Base-by-base conservation (phyloP, 2,888 invertebrate species). In the Cerceris ruficornis region DNA sequence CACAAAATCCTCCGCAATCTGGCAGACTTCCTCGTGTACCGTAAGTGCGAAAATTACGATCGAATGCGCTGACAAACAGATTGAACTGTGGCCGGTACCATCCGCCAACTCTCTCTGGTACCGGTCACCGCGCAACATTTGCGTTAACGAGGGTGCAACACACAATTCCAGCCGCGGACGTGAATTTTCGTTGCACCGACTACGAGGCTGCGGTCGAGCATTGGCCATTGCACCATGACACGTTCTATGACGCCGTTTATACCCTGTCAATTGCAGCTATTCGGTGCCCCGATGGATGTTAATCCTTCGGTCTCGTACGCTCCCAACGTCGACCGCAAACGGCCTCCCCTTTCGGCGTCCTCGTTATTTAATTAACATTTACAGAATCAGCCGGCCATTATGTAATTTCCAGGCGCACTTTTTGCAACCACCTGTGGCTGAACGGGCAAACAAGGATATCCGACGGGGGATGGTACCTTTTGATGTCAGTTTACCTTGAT, bases 361-460 rank as follows among this genome's bases (percentile, higher is more conserved):
- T 28, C 28, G 1, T 14, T n/a, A 39, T 68, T 68, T 15, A 13
- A 57, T 69, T 69, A 64, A 42, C 58, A 50, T 50, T 50, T 50
- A 0, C n/a, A 13, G 6, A 11, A 7, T 50, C 50, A n/a, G 1
- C 11, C 9, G 11, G n/a, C 13, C 9, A 50, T 17, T 11, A 17
- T 17, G 6, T 55, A 17, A 28, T 17, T 7, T 7, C 7, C 7
- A 28, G 17, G 4, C 7, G 55, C 28, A 28, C 8, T 55, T 76
- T 78, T 71, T 65, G 50, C 39, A 60, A 68, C 77, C 77, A 78
- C 77, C 77, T 78, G 77, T 78, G 70, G 77, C 68, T 77, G 42
- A 17, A 14, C n/a, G 11, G 61, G 57, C n/a, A 52, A 42, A 17
- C 11, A 9, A 42, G n/a, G 7, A 43, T 46, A 15, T 43, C 14